phyloP scores from a whole-genome alignment of 2,113 vertebrate species.

The Toxotes jaculatrix region DNA sequence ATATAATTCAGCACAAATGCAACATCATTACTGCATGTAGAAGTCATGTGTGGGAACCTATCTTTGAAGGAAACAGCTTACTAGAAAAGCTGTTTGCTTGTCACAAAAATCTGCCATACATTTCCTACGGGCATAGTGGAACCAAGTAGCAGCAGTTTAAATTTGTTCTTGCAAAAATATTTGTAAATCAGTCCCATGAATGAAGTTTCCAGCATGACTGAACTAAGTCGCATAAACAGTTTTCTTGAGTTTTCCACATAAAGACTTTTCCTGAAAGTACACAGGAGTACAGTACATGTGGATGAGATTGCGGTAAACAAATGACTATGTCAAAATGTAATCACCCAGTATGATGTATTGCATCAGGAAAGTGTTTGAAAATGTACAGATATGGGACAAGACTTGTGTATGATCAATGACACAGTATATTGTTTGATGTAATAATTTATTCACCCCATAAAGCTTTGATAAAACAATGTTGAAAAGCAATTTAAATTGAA shows the following conservation, averaged over 20 bases:
- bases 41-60: conserved; percentile 21
- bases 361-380: conserved; percentile 80
- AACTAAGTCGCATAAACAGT: conserved; percentile 41
- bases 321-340: conserved; percentile 81
- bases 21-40: conserved; percentile 23
- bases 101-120: neutral
- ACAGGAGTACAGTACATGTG: conserved; percentile 67
- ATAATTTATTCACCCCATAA: conserved; percentile 99
- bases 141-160: neutral
- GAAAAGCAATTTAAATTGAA: conserved; percentile 99
- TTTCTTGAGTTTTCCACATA: neutral
- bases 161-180: neutral
- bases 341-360: conserved; percentile 78
- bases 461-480: conserved; percentile 99
- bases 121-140: neutral
- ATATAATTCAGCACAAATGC: conserved; percentile 30
- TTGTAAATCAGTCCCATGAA: neutral
- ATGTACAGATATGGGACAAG: conserved; percentile 80
- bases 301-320: conserved; percentile 79
- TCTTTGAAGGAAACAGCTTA: conserved; percentile 18
- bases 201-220: conserved; percentile 38
- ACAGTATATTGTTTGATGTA: conserved; percentile 92
- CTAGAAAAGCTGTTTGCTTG: conserved; percentile 4
- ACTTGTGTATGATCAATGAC: conserved; percentile 86
- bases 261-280: conserved; percentile 58